Evolutionary conservation across 2,113 vertebrate species (phyloP).

Genomic region (Pionites leucogaster): DNA sequence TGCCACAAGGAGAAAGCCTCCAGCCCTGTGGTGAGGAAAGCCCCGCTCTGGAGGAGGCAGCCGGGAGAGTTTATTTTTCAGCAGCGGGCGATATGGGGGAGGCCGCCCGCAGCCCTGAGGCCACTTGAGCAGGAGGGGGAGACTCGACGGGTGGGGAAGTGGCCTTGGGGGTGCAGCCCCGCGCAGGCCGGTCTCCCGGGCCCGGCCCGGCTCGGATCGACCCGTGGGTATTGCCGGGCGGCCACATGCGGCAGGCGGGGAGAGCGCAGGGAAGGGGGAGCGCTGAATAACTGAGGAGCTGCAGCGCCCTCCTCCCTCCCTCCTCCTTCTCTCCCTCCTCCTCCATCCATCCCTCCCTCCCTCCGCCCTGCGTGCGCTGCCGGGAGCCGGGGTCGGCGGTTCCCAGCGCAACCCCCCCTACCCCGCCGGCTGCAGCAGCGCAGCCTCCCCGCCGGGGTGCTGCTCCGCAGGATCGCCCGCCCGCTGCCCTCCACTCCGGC

Average conservation of each 20-base stretch:
- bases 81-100: neutral
- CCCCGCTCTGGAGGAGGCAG: neutral
- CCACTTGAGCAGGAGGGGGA: neutral
- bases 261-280: neutral
- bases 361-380: neutral
- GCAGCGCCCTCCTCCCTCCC: constrained; percentile 37
- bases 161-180: neutral
- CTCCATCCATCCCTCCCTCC: neutral
- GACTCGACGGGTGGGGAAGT: neutral
- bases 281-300: constrained; percentile 73
- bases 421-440: neutral
- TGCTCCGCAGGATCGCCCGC: neutral
- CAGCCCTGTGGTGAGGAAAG: neutral
- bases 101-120: neutral
- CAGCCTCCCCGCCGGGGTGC: neutral
- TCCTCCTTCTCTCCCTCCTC: neutral
- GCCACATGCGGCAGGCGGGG: constrained; percentile 38
- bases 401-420: neutral
- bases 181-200: neutral
- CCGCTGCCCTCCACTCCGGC: neutral
- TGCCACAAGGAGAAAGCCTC: neutral
- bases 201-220: neutral
- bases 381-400: neutral
- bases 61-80: neutral
- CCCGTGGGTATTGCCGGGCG: neutral